Base-by-base conservation (phyloP, 2,113 vertebrate species). In the Apaloderma vittatum region DNA sequence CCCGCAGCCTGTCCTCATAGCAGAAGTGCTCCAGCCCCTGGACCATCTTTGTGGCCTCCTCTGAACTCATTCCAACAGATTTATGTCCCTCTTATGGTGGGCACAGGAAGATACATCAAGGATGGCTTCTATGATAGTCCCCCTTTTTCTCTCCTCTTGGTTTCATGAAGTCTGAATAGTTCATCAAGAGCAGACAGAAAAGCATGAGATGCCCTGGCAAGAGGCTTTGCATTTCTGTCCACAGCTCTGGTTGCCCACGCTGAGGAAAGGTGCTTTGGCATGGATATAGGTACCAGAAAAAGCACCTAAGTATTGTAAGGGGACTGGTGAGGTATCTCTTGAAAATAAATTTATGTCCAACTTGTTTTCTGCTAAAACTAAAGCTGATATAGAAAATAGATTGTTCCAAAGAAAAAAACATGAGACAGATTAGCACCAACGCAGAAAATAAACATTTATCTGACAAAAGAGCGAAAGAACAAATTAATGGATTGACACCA, bases 361-460 rank as follows among this genome's bases (percentile, higher is more conserved):
- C 54, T 94, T 45, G 23, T 43, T 62, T 34, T 30, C 43, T 59
- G 37, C 24, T 72, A 63, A 85, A 75, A 88, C 43, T 78, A 43
- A 92, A 71, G 46, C n/a, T 0, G 0, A n/a, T 30, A 29, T 0
- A 62, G 29, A 57, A 80, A 70, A 65, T 1, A 3, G 6, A 40
- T 74, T 2, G 1, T 49, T 87, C 4, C 30, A 72, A 84, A 65
- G 12, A 15, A 54, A 63, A 57, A 71, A 32, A 24, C 32, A 48
- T 11, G 8, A 46, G 55, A 22, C 21, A 34, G 30, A 40, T 67
- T 36, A 78, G 43, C 30, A 49, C 17, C 49, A 43, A 86, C 73
- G 43, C 21, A 36, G 57, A 58, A 95, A 78, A 73, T 57, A 13
- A 61, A 48, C 18, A 29, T 75, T 51, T 61, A 32, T 77, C 29